Evolutionary conservation across 2,797 vertebrate species (phyloP).

Genomic region (Cheirogaleus major): DNA sequence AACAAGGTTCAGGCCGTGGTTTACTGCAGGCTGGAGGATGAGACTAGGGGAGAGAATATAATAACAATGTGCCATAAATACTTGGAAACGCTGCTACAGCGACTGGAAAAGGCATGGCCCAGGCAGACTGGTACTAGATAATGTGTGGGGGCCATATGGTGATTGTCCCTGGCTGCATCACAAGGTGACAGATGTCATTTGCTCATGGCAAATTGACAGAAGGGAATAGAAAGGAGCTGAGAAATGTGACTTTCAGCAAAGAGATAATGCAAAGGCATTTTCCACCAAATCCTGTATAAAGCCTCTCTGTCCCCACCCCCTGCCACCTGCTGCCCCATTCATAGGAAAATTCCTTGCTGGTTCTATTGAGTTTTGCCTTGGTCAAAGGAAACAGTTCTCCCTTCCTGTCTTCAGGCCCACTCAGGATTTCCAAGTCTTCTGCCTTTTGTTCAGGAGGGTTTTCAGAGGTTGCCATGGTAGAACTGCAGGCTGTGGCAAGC

Average conservation of each 20-base stretch:
- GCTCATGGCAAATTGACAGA: slow-evolving; percentile 71
- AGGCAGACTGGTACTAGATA: slow-evolving; percentile 45
- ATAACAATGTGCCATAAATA: neutral
- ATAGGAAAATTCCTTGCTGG: neutral
- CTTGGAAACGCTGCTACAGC: slow-evolving; percentile 26
- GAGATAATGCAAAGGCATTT: neutral
- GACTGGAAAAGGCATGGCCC: slow-evolving; percentile 23
- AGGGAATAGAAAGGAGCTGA: slow-evolving; percentile 40
- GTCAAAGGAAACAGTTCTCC: neutral
- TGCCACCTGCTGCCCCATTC: neutral
- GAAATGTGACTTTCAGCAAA: neutral
- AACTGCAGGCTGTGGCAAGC: neutral
- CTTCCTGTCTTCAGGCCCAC: neutral
- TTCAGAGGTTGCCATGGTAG: neutral
- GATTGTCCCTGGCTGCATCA: slow-evolving; percentile 55
- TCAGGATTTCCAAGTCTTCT: neutral
- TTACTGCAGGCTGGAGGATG: slow-evolving; percentile 69
- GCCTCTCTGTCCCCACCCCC: neutral
- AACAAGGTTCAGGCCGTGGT: slow-evolving; percentile 73
- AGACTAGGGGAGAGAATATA: slow-evolving; percentile 53
- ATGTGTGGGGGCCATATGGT: slow-evolving; percentile 45
- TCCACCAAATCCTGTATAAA: neutral
- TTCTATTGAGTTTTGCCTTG: neutral
- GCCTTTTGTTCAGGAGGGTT: neutral
- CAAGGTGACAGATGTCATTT: slow-evolving; percentile 75